These are phyloP conservation scores for Eurytoma californica DNA, from an alignment of 2,888 invertebrate genomes.

Conservation along the genomic window DNA sequence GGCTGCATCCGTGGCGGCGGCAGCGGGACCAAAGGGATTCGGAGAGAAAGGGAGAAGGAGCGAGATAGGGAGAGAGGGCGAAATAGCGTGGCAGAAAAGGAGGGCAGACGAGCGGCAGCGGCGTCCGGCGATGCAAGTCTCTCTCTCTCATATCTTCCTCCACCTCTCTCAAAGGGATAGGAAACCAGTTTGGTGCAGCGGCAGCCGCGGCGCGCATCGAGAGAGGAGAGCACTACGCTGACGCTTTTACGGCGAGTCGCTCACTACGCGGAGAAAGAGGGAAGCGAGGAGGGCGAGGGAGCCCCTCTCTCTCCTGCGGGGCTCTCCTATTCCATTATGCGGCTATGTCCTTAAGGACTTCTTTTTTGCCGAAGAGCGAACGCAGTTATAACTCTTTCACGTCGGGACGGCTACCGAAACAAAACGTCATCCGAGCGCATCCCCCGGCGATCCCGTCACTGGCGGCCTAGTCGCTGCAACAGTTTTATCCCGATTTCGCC, in stretches of 20 bases:
- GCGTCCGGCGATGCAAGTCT: conserved; percentile 31
- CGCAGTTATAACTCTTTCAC: conserved; percentile 63
- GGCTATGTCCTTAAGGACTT: conserved; percentile 61
- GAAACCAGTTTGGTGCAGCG: conserved; percentile 66
- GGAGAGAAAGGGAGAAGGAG: conserved; percentile 50
- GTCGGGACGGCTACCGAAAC: conserved; percentile 52
- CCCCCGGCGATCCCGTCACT: neutral
- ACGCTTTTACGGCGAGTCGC: conserved; percentile 25
- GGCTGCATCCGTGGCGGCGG: conserved; percentile 38
- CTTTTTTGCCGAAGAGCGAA: conserved; percentile 57
- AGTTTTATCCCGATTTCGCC: too few species aligned
- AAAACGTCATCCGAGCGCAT: conserved; percentile 45
- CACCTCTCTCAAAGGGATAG: conserved; percentile 58
- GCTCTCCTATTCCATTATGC: conserved; percentile 65
- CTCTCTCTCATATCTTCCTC: neutral
- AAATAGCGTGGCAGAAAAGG: conserved; percentile 52
- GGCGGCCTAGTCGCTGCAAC: too few species aligned
- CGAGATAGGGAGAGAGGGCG: conserved; percentile 47
- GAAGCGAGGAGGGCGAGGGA: conserved; percentile 26
- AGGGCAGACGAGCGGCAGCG: conserved; percentile 35
- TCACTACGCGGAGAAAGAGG: conserved; percentile 9
- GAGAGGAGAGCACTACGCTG: neutral
- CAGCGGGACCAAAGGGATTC: conserved; percentile 52
- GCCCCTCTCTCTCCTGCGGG: conserved; percentile 50
- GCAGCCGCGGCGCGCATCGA: conserved; percentile 39